Conservation (phyloP, 2,797 vertebrate genomes). For the Falco rusticolus region DNA sequence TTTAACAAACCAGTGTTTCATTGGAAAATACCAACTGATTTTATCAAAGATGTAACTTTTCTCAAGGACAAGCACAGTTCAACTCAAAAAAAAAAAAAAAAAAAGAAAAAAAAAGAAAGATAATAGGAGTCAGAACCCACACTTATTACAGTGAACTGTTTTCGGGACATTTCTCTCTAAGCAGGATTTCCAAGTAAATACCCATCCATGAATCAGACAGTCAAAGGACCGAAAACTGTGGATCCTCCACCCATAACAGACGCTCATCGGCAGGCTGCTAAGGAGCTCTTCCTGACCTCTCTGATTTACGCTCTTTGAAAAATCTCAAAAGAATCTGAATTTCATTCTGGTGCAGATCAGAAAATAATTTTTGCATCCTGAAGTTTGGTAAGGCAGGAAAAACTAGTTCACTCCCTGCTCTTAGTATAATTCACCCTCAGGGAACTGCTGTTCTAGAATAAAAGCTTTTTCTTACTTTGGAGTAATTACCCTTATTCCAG, state of each 20-base stretch:
- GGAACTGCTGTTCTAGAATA: constrained; percentile 45
- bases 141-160: not conserved
- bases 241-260: not conserved
- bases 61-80: constrained; percentile 35
- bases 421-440: constrained; percentile 14
- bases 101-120: not conserved
- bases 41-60: constrained; percentile 45
- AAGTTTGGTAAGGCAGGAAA: not conserved
- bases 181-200: not conserved
- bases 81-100: not conserved
- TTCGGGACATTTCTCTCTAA: not conserved
- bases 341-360: not conserved
- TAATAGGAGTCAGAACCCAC: not conserved
- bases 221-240: not conserved
- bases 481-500: constrained; percentile 54
- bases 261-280: not conserved
- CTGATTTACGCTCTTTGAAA: not conserved
- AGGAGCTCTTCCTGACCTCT: not conserved
- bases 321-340: not conserved
- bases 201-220: not conserved
- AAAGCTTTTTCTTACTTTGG: constrained; percentile 44
- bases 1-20: constrained; percentile 46
- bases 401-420: constrained; percentile 32
- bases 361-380: constrained; percentile 24
- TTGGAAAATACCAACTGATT: constrained; percentile 37